phyloP scores from a whole-genome alignment of 2,888 invertebrate genomes.

The Rotaria sp. region DNA sequence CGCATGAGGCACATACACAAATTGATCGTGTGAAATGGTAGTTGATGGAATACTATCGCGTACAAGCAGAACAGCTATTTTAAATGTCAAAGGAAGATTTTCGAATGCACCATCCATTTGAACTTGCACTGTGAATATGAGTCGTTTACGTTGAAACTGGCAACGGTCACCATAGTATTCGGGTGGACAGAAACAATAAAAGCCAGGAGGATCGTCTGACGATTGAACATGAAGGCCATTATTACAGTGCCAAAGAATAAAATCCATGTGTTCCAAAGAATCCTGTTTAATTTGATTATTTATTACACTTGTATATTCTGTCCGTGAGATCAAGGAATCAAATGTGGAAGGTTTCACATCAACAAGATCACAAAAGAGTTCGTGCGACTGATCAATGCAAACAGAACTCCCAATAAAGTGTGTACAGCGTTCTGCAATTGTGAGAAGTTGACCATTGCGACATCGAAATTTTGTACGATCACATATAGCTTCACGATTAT shows the following conservation, averaged over 20 bases:
- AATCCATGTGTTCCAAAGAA: too few species aligned
- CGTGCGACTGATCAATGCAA: background rate
- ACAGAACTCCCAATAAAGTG: background rate
- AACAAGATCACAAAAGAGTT: background rate
- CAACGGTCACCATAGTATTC: constrained; percentile 1
- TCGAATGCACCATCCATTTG: background rate
- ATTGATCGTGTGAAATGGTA: background rate
- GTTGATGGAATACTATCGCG: background rate
- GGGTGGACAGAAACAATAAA: background rate
- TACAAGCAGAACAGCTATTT: background rate
- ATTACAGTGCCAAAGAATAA: background rate
- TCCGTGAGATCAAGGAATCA: too few species aligned
- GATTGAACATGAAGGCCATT: background rate
- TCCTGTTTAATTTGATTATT: too few species aligned
- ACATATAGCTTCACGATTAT: background rate
- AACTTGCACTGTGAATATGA: background rate
- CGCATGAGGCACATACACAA: background rate
- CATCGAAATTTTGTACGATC: background rate
- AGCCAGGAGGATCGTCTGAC: background rate
- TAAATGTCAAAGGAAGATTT: background rate
- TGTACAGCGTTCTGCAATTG: background rate
- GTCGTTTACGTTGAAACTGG: constrained; percentile 7
- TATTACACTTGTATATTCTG: too few species aligned
- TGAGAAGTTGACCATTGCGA: background rate
- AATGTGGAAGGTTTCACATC: background rate